Evolutionary conservation across 2,113 vertebrate genomes (phyloP).

Genomic region (Bucco capensis): DNA sequence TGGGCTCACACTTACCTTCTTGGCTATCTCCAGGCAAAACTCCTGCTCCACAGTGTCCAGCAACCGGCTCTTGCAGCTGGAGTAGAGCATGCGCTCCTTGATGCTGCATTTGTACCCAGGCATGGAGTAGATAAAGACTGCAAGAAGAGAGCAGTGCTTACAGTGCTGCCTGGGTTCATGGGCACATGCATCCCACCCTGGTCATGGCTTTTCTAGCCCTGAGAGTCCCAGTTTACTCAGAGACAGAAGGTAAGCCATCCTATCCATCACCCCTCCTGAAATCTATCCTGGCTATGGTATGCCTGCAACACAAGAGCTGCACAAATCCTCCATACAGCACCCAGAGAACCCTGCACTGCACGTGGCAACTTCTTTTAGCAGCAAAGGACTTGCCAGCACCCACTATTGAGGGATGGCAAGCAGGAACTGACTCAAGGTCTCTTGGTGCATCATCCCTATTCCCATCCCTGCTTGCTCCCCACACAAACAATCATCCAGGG

Average conservation of each 20-base stretch:
- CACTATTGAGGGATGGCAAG: rapidly evolving
- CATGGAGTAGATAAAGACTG: conserved; percentile 99
- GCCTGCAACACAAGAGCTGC: rapidly evolving
- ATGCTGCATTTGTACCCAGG: conserved; percentile 97
- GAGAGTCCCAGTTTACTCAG: neutral
- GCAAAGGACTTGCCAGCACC: neutral
- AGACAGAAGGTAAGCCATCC: neutral
- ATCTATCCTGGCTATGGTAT: neutral
- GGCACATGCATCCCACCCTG: neutral
- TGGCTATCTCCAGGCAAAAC: conserved; percentile 89
- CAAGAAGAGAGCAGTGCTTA: neutral
- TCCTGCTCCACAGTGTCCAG: conserved; percentile 92
- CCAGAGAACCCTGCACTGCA: neutral
- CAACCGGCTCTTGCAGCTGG: conserved; percentile 96
- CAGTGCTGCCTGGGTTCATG: rapidly evolving
- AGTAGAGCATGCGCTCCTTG: conserved; percentile 97
- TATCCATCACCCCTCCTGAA: neutral
- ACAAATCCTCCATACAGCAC: neutral
- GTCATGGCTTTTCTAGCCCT: neutral
- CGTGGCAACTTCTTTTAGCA: rapidly evolving
- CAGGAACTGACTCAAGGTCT: rapidly evolving
- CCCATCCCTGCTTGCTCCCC: neutral
- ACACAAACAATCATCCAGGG: rapidly evolving
- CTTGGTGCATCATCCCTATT: too few species aligned
- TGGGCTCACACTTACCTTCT: conserved; percentile 80